Percentiles rank a stretch among this genome's conserved stretches.
phyloP scores from a whole-genome alignment of 2,888 invertebrate genomes.

The Syrista parreyssii region DNA sequence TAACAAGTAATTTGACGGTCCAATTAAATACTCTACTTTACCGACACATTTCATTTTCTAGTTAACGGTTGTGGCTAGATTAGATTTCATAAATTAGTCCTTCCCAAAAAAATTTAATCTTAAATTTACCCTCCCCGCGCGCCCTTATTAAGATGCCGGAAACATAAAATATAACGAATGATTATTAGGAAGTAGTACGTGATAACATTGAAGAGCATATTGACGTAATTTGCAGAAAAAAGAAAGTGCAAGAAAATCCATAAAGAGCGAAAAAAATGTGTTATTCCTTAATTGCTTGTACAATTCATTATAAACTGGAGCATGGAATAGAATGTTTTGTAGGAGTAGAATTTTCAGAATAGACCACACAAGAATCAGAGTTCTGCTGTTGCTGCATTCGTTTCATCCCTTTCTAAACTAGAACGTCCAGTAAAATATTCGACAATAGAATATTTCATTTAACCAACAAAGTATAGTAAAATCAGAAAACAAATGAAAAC shows the following conservation, averaged over 20 bases:
- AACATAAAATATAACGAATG: not conserved
- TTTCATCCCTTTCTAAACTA: too few relatives aligned
- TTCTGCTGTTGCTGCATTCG: not conserved
- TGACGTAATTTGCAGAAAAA: not conserved
- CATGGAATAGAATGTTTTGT: not conserved
- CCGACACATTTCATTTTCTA: too few relatives aligned
- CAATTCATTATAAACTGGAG: not conserved
- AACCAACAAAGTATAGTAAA: too few relatives aligned
- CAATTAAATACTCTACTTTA: too few relatives aligned
- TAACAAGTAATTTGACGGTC: too few relatives aligned
- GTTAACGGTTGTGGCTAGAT: too few relatives aligned
- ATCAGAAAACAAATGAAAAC: too few relatives aligned
- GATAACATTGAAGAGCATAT: not conserved
- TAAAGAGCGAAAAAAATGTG: not conserved
- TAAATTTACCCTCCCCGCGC: not conserved
- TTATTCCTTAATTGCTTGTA: not conserved
- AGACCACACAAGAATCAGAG: not conserved
- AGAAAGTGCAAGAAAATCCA: too few relatives aligned
- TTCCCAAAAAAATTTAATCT: not conserved
- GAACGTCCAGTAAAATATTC: too few relatives aligned
- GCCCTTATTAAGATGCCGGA: not conserved
- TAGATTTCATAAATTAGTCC: not conserved
- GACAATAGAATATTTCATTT: too few relatives aligned
- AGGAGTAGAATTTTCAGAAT: not conserved
- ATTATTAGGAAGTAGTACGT: not conserved